Evolutionary conservation across 1,140 invertebrate species (phyloP).

Genomic region (Lepidurus couesii): DNA sequence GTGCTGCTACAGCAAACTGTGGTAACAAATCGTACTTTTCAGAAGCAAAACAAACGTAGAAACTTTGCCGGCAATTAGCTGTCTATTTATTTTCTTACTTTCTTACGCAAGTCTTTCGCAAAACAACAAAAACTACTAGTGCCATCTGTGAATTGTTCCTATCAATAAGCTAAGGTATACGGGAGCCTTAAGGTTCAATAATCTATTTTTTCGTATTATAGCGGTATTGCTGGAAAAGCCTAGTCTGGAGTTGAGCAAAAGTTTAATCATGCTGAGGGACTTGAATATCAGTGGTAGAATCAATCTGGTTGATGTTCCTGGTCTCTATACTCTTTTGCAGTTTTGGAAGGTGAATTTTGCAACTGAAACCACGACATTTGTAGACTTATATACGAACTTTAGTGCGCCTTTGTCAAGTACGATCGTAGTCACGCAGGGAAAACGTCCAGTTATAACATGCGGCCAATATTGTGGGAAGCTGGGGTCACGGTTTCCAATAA

Average conservation of each 20-base stretch:
- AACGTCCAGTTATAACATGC: conserved; percentile 59
- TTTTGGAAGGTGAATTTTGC: conserved; percentile 56
- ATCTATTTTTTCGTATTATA: not conserved
- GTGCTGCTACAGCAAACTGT: no score
- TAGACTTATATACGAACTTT: conserved; percentile 35
- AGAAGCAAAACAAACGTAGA: no score
- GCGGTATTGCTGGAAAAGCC: conserved; percentile 48
- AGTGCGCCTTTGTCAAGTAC: conserved; percentile 57
- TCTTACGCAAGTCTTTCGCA: no score
- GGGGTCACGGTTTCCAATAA: conserved; percentile 66
- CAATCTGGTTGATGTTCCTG: conserved; percentile 53
- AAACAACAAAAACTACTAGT: no score
- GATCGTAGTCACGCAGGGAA: conserved; percentile 52
- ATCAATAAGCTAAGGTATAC: no score
- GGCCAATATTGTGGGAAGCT: conserved; percentile 60
- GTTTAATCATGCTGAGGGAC: conserved; percentile 61
- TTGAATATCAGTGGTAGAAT: conserved; percentile 59
- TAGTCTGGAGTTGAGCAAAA: conserved; percentile 57
- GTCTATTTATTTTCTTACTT: no score
- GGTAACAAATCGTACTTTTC: no score
- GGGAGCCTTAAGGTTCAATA: no score
- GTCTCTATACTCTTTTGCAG: conserved; percentile 57
- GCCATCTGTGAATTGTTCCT: no score
- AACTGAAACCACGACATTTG: not conserved
- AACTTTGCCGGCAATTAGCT: no score